Evolutionary conservation across 2,797 vertebrate species (phyloP), one percentile per base, ranked within the genome.

Genomic region (Coendou prehensilis): DNA sequence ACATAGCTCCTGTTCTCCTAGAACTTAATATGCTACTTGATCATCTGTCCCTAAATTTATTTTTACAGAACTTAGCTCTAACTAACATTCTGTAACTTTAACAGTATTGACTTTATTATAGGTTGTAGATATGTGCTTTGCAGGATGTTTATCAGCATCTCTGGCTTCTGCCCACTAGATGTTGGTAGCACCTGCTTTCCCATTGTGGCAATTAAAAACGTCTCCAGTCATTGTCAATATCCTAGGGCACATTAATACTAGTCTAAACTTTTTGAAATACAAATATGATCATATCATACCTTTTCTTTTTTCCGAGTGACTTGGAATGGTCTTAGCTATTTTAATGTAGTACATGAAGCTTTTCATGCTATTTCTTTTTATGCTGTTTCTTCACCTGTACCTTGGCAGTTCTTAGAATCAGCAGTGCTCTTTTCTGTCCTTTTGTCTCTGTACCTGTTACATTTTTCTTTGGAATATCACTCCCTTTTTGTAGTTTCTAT

Each of bases 401-500:
- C 50, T 83, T 69, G 63, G 7, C 71, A 80, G 15, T 90, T 94
- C 63, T 87, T 90, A 86, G 50, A 78, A 57, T 95, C 22, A 71
- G 6, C 41, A 47, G 50, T 33, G 20, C 4, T 64, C 22, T 20
- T 87, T 78, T 75, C 89, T 45, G 76, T 69, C 17, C 11, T 6
- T 76, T 90, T 79, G 54, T 90, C 47, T 92, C 28, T 59, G 17
- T 15, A 33, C 56, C 28, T 75, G 15, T 33, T 76, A 52, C 89
- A 52, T 96, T 93, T 96, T 56, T 95, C 22, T 90, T 17, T 86
- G 45, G 56, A 92, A 1, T 86, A 14, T 81, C 54, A 22, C 18
- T 87, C 33, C n/a, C 18, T 47, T 52, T 79, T 71, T 57, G 14
- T 56, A 79, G 10, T 6, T 57, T 81, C 47, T 50, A 0, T 84